Evolutionary conservation across 2,888 invertebrate species (phyloP).

Genomic region (Andrena praecox): DNA sequence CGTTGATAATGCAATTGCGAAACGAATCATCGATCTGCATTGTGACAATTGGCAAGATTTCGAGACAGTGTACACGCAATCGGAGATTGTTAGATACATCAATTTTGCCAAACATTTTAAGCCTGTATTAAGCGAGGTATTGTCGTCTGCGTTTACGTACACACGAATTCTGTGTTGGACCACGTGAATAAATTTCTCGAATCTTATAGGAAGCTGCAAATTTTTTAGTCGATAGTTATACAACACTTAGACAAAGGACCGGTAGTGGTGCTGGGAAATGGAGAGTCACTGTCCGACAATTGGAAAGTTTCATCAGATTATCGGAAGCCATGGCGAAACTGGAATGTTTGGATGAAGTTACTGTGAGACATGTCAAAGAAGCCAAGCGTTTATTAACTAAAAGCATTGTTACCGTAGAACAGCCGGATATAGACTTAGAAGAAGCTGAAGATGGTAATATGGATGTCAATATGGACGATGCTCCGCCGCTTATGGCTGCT

Average conservation of each 20-base stretch:
- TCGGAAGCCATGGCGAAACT: conserved; percentile 98
- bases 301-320: conserved; percentile 97
- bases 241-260: conserved; percentile 94
- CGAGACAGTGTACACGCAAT: conserved; percentile 93
- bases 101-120: conserved; percentile 98
- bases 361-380: conserved; percentile 95
- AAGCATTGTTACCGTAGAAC: conserved; percentile 98
- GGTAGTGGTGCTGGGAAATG: conserved; percentile 91
- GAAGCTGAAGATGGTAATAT: conserved; percentile 45
- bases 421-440: conserved; percentile 92
- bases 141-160: background rate
- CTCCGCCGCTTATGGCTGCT: conserved; percentile 80
- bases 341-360: conserved; percentile 96
- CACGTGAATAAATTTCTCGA: conserved; percentile 13
- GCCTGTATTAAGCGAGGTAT: conserved; percentile 92
- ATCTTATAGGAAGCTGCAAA: conserved; percentile 90
- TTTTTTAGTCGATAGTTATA: conserved; percentile 95
- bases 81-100: conserved; percentile 97
- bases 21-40: conserved; percentile 97
- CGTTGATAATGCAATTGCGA: conserved; percentile 98
- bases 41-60: conserved; percentile 92
- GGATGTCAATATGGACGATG: conserved; percentile 85
- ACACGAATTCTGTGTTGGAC: conserved; percentile 2
- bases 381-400: conserved; percentile 96
- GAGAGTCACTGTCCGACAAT: conserved; percentile 98